Evolutionary conservation across 2,888 invertebrate species (phyloP).

Genomic region (Epistrophella euchroma): DNA sequence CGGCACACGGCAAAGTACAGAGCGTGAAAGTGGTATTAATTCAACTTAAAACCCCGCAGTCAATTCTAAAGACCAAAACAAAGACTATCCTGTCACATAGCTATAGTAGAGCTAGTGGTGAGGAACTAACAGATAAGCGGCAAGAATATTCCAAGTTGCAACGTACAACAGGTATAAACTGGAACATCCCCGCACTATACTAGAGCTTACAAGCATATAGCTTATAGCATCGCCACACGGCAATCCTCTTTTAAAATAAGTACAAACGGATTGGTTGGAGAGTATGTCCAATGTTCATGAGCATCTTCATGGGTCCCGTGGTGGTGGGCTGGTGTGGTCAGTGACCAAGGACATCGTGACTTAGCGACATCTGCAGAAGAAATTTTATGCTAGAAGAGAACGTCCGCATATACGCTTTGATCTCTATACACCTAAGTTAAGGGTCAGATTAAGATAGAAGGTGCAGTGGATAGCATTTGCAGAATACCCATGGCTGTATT

Average conservation of each 20-base stretch:
- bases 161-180: constrained; percentile 58
- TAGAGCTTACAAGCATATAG: constrained; percentile 3
- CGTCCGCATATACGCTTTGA: not conserved
- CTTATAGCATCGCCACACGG: not conserved
- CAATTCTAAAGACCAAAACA: constrained; percentile 50
- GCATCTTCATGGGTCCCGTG: not conserved
- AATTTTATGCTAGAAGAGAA: constrained; percentile 22
- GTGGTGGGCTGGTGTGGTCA: constrained; percentile 54
- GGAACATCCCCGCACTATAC: constrained; percentile 41
- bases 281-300: constrained; percentile 14
- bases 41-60: constrained; percentile 42
- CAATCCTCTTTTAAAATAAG: constrained; percentile 51
- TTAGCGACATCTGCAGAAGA: constrained; percentile 69
- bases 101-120: constrained; percentile 12
- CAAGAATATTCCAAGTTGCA: constrained; percentile 58
- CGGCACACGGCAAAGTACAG: constrained; percentile 31
- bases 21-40: constrained; percentile 58
- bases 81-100: constrained; percentile 19
- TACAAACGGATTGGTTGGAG: constrained; percentile 52
- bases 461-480: constrained; percentile 46
- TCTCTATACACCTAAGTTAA: constrained; percentile 18
- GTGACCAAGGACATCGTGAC: constrained; percentile 76
- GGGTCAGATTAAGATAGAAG: constrained; percentile 73
- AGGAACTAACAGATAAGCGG: constrained; percentile 45
- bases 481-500: not conserved